These are phyloP conservation scores for Anthoscopus minutus DNA, from an alignment of 2,113 vertebrate genomes.

Conservation along the genomic window DNA sequence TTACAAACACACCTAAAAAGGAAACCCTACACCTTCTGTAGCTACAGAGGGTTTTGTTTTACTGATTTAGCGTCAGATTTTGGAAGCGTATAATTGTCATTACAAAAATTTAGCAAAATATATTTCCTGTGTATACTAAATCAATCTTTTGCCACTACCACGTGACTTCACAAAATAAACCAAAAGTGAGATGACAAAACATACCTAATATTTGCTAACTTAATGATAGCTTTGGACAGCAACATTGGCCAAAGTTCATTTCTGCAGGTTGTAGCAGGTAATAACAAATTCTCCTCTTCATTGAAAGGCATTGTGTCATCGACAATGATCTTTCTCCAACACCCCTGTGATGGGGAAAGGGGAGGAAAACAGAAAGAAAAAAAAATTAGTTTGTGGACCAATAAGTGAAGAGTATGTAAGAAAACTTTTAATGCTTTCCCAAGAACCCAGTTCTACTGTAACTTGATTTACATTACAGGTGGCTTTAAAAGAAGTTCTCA, in stretches of 20 bases:
- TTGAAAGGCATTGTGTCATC: constrained; percentile 90
- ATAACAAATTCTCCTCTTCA: constrained; percentile 81
- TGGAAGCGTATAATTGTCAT: neutral
- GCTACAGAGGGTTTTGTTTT: neutral
- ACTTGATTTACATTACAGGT: neutral
- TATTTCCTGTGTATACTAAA: neutral
- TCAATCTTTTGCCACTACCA: neutral
- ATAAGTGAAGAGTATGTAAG: neutral
- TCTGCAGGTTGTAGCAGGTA: constrained; percentile 79
- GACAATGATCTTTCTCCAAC: constrained; percentile 89
- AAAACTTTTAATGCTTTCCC: neutral
- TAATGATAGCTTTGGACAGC: constrained; percentile 89
- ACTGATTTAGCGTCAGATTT: neutral
- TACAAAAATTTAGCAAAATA: neutral
- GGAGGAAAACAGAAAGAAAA: neutral
- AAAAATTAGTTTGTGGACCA: neutral
- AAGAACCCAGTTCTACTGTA: neutral
- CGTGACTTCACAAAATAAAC: neutral
- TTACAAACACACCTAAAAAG: neutral
- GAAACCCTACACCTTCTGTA: neutral
- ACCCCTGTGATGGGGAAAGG: constrained; percentile 72
- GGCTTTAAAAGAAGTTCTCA: constrained; percentile 4
- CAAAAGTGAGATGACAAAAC: constrained; percentile 16
- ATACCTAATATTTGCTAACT: constrained; percentile 87
- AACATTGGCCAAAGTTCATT: constrained; percentile 94